phyloP scores from a whole-genome alignment of 2,797 vertebrate genomes.

The Poeciliopsis turneri region DNA sequence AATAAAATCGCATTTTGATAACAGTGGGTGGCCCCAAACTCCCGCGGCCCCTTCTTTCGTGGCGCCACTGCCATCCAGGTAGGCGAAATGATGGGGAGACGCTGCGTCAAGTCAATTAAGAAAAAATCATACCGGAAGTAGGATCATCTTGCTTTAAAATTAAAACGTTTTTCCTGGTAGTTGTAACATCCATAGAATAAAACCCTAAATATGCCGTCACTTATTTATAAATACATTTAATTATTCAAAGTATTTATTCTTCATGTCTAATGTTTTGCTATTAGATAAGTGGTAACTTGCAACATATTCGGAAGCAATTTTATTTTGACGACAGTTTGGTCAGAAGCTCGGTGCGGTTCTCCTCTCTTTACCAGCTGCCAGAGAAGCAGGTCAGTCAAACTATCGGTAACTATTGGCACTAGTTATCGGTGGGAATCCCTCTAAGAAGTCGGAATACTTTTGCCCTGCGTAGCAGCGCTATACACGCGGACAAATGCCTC shows the following conservation, averaged over 20 bases:
- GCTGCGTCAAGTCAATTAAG: not conserved
- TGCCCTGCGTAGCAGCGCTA: not conserved
- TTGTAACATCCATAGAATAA: not conserved
- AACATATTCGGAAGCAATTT: not conserved
- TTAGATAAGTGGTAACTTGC: not conserved
- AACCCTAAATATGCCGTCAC: too few species aligned
- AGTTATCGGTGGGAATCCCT: constrained; percentile 50
- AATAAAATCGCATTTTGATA: not conserved
- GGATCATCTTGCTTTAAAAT: not conserved
- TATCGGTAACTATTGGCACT: constrained; percentile 45
- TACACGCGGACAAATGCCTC: not conserved
- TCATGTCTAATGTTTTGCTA: too few species aligned
- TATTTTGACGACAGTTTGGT: not conserved
- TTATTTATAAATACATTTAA: not conserved
- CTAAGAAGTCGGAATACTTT: constrained; percentile 13
- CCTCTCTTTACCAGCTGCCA: constrained; percentile 1
- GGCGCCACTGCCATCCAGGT: constrained; percentile 28
- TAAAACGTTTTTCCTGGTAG: not conserved
- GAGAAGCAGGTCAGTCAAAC: constrained; percentile 47
- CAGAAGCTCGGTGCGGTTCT: accelerated
- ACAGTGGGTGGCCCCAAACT: not conserved
- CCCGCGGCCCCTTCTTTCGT: not conserved
- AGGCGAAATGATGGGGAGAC: constrained; percentile 64
- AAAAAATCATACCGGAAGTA: constrained; percentile 1
- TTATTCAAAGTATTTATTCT: not conserved